Evolutionary conservation across 2,113 vertebrate species (phyloP), one percentile per base, ranked within the genome.

Genomic region (Rostratula benghalensis): DNA sequence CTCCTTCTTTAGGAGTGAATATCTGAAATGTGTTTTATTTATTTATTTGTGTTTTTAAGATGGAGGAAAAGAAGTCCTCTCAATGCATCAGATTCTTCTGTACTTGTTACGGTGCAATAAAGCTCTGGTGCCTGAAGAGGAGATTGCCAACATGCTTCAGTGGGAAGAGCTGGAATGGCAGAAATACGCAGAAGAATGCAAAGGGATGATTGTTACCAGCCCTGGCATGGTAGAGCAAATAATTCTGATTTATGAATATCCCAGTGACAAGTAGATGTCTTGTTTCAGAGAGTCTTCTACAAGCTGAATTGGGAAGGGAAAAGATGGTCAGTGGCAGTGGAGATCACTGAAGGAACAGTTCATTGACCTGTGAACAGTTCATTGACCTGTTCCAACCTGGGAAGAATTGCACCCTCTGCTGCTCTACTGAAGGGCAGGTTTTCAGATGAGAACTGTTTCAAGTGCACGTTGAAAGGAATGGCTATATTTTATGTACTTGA

Each of bases 141-240:
- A 99, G 97, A 99, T 99, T 45, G 99, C 99, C 46, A 98, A 99
- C 93, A 99, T 99, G 99, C 98, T 99, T 65, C 99, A 99, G 96
- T 99, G 99, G 99, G 99, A 99, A 96, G 99, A 99, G 90, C 98
- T 99, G 20, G 99, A 99, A 89, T 99, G 99, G 99, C 99, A 99
- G 98, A 99, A 99, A 78, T 99, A 99, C 1, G 99, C 99, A 1
- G 99, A 99, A 83, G 99, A 99, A 96, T 99, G 99, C 97, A 99
- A 99, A 97, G 99, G 99, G 94, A 99, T 99, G 99, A 99, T 99
- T 1, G 99, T 99, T 95, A 99, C 98, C 97, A 99, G 99, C 97
- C 99, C 99, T 21, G 99, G 99, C 93, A 99, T 99, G 99, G 99
- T 99, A 98, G n/a, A 61, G 61, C 14, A 87, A 69, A 87, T 83